phyloP scores from a whole-genome alignment of 2,797 vertebrate species.

The Acridotheres tristis region DNA sequence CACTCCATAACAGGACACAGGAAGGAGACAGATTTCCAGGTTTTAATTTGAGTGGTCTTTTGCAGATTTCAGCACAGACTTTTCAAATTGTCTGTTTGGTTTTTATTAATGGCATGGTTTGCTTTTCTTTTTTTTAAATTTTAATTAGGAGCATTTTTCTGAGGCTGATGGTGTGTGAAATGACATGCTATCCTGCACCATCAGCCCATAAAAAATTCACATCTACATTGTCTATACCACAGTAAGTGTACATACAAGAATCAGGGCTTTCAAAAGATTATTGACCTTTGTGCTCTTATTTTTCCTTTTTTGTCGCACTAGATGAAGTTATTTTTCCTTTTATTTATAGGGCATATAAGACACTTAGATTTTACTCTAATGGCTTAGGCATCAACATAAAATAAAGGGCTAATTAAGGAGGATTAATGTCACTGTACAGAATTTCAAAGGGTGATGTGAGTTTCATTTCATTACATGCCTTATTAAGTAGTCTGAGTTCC shows the following conservation, averaged over 20 bases:
- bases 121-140: neutral
- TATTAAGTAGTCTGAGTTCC: neutral
- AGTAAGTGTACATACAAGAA: neutral
- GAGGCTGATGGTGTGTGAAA: conserved; percentile 31
- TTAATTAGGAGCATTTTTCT: neutral
- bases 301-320: neutral
- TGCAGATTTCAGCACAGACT: neutral
- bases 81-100: neutral
- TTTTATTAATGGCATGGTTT: neutral
- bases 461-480: conserved; percentile 7
- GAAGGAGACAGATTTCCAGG: neutral
- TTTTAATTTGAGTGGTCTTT: neutral
- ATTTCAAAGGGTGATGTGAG: neutral
- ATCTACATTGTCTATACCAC: neutral
- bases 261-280: neutral
- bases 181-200: neutral
- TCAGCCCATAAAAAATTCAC: conserved; percentile 31
- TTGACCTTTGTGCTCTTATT: neutral
- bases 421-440: neutral
- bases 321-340: neutral
- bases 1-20: neutral
- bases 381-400: neutral
- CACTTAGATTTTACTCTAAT: neutral
- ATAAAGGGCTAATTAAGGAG: neutral
- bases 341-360: neutral